phyloP scores from a whole-genome alignment of 2,797 vertebrate genomes.

The Streptopelia turtur region DNA sequence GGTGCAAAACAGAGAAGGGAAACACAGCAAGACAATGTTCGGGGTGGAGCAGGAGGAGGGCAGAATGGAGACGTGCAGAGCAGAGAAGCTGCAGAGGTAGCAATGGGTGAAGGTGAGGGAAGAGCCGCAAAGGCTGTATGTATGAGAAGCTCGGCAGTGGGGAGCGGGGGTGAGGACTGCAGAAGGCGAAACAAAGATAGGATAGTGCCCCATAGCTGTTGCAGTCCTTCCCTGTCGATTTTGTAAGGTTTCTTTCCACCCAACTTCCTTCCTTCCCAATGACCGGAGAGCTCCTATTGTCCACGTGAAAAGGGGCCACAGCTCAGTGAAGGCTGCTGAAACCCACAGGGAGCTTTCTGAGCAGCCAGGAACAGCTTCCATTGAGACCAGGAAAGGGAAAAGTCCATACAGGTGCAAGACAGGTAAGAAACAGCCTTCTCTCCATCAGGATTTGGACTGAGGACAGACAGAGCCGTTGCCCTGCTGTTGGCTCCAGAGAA shows the following conservation, averaged over 20 bases:
- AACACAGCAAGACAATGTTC: neutral
- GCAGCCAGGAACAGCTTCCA: neutral
- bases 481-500: neutral
- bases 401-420: neutral
- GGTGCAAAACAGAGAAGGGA: neutral
- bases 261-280: neutral
- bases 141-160: neutral
- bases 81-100: neutral
- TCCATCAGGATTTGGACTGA: neutral
- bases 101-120: neutral
- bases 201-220: neutral
- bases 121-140: neutral
- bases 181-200: neutral
- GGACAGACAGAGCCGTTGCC: neutral
- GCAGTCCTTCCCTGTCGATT: neutral
- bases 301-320: neutral
- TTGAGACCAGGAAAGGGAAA: neutral
- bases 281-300: neutral
- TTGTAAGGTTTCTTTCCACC: neutral
- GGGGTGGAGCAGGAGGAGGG: neutral
- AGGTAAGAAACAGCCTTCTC: neutral
- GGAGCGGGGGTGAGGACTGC: neutral
- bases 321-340: neutral
- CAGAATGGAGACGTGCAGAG: neutral
- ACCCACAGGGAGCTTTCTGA: neutral